These are phyloP conservation scores for Suillia variegata DNA, from an alignment of 2,888 invertebrate species.

Conservation along the genomic window DNA sequence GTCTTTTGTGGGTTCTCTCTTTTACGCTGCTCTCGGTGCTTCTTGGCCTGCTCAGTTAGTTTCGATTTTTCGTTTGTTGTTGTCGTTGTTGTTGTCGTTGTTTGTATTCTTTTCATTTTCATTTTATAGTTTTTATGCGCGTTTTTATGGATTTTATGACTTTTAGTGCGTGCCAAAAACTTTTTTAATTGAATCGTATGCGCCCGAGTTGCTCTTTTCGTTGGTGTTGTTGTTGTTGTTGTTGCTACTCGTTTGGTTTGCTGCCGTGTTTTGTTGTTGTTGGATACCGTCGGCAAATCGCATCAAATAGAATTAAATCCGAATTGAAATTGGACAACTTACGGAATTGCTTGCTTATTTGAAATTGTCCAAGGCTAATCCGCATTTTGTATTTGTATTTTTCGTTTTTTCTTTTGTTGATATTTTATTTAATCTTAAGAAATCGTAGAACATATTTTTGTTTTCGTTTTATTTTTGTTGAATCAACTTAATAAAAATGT, in stretches of 20 bases:
- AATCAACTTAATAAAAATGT: too few species aligned
- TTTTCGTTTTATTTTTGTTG: too few species aligned
- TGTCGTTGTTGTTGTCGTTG: too few species aligned
- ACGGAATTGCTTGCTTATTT: neutral
- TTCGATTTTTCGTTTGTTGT: too few species aligned
- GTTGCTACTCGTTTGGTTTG: slow-evolving; percentile 10
- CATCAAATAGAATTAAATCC: slow-evolving; percentile 8
- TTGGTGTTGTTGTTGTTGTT: slow-evolving; percentile 22
- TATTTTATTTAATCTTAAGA: too few species aligned
- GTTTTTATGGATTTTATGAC: slow-evolving; percentile 60
- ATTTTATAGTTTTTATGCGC: slow-evolving; percentile 58
- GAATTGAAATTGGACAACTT: slow-evolving; percentile 15
- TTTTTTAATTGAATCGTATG: slow-evolving; percentile 58
- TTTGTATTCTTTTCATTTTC: slow-evolving; percentile 57
- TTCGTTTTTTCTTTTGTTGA: too few species aligned
- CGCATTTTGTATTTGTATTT: too few species aligned
- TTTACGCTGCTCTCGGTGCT: slow-evolving; percentile 18
- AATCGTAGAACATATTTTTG: too few species aligned
- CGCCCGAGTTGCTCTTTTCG: slow-evolving; percentile 36
- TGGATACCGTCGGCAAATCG: neutral
- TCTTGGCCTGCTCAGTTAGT: neutral
- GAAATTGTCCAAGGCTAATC: too few species aligned
- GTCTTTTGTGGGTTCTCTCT: slow-evolving; percentile 13
- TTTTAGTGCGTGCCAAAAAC: slow-evolving; percentile 61
- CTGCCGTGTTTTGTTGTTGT: neutral